These are phyloP conservation scores for Phyllopteryx taeniolatus DNA, from an alignment of 2,113 vertebrate species.

Conservation along the genomic window DNA sequence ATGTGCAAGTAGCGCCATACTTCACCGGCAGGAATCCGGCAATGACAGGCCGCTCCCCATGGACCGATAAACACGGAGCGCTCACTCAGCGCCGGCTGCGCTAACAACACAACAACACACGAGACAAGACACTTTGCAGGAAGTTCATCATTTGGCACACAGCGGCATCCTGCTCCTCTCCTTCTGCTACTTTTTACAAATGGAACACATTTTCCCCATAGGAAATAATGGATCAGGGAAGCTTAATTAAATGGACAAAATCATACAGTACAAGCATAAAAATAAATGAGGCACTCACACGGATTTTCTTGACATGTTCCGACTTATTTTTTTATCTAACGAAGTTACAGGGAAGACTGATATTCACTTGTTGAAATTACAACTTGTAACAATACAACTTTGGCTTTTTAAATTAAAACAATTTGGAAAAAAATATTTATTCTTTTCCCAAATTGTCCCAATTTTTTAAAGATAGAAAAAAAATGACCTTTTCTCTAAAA, in stretches of 20 bases:
- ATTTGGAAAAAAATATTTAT: too few species aligned
- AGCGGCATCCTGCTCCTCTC: too few species aligned
- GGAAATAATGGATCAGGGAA: too few species aligned
- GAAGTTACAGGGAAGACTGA: neutral
- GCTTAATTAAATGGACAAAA: neutral
- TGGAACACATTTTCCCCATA: neutral
- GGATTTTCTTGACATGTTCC: neutral
- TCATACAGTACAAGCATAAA: neutral
- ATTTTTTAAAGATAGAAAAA: too few species aligned
- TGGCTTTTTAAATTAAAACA: too few species aligned
- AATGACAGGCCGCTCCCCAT: constrained; percentile 8
- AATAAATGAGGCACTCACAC: neutral
- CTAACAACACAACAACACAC: neutral
- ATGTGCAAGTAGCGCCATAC: neutral
- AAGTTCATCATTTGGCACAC: neutral
- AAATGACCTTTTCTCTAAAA: too few species aligned
- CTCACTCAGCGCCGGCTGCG: constrained; percentile 2
- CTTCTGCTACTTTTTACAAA: neutral
- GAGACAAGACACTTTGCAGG: neutral
- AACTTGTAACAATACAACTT: too few species aligned
- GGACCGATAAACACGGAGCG: constrained; percentile 5
- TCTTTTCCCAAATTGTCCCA: too few species aligned
- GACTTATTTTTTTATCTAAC: neutral
- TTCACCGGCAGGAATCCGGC: constrained; percentile 8
- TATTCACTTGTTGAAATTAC: too few species aligned